Evolutionary conservation across 2,113 vertebrate genomes (phyloP).

Genomic region (Myiopsitta monachus): DNA sequence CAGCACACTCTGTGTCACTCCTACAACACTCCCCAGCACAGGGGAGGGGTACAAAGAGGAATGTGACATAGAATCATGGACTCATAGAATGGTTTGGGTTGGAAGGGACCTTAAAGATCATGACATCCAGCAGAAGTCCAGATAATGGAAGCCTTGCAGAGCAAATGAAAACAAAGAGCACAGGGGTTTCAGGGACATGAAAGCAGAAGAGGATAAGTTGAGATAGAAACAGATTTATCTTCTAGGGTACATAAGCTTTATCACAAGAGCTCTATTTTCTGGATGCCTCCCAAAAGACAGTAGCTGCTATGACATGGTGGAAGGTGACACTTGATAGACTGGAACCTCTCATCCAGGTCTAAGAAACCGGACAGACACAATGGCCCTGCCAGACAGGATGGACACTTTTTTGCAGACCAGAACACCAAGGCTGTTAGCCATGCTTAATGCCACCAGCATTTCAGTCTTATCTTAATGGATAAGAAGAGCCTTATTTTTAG

Average conservation of each 20-base stretch:
- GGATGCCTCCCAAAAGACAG: neutral
- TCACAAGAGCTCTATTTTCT: neutral
- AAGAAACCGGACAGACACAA: neutral
- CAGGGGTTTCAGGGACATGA: neutral
- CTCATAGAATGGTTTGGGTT: neutral
- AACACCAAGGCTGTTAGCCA: neutral
- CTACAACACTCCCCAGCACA: rapidly evolving
- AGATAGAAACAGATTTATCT: neutral
- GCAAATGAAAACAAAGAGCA: neutral
- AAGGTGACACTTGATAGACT: neutral
- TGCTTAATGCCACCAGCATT: neutral
- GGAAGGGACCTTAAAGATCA: neutral
- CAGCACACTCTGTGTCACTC: neutral
- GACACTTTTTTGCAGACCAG: neutral
- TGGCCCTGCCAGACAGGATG: slow-evolving; percentile 3
- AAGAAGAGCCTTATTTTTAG: slow-evolving; percentile 24
- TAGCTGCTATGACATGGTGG: neutral
- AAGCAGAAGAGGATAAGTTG: neutral
- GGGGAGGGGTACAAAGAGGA: neutral
- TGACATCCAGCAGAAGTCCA: neutral
- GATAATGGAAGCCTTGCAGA: neutral
- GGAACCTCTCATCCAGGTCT: neutral
- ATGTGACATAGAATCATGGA: neutral
- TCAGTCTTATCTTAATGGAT: slow-evolving; percentile 51
- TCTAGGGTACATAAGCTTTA: neutral